These are phyloP conservation scores for Selene dorsalis DNA, from an alignment of 2,797 vertebrate genomes.

Conservation along the genomic window DNA sequence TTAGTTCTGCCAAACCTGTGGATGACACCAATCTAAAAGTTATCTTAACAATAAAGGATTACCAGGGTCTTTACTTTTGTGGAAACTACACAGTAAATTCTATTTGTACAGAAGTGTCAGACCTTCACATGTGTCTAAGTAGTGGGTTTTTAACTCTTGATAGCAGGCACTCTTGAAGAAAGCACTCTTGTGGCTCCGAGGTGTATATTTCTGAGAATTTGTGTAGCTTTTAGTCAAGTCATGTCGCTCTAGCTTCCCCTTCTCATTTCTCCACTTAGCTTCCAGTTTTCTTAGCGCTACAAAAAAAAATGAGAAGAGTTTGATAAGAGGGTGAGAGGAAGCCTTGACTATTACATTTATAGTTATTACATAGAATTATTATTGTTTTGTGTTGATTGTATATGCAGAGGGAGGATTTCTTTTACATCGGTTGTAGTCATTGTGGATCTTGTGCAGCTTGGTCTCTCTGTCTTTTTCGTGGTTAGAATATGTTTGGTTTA, in stretches of 20 bases:
- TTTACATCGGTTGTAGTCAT: conserved; percentile 83
- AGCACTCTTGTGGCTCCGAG: conserved; percentile 75
- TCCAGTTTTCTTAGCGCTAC: conserved; percentile 89
- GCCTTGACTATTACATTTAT: not conserved
- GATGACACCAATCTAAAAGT: conserved; percentile 15
- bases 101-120: conserved; percentile 2
- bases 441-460: conserved; percentile 82
- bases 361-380: not conserved
- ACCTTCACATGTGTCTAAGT: conserved; percentile 91
- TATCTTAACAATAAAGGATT: not conserved
- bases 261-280: conserved; percentile 81
- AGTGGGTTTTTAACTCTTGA: conserved; percentile 80
- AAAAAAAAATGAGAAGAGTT: not conserved
- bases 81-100: not conserved
- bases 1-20: conserved; percentile 88
- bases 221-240: conserved; percentile 83
- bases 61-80: not conserved
- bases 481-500: conserved; percentile 82
- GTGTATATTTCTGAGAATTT: conserved; percentile 82
- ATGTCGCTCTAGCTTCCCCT: conserved; percentile 81
- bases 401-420: not conserved
- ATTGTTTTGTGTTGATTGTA: not conserved
- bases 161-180: conserved; percentile 76
- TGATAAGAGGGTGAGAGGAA: not conserved
- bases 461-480: conserved; percentile 82